A percentile compares a stretch with the other conserved stretches of the same genome.
Conservation (phyloP, 2,888 invertebrate genomes). For the Heterodera filipjevi region DNA sequence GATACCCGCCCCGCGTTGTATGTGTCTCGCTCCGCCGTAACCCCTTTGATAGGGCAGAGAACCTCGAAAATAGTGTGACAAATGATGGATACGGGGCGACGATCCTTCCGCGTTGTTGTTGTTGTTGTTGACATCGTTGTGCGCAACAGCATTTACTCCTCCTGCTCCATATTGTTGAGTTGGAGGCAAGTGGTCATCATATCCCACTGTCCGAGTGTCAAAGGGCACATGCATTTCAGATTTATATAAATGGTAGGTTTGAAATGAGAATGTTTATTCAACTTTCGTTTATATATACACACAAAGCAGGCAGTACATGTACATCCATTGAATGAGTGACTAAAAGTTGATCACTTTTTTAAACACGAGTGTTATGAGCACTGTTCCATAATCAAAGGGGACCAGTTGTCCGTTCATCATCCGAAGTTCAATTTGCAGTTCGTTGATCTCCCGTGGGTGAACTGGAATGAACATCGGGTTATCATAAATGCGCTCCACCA, state of each 20-base stretch:
- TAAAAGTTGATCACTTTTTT: not conserved
- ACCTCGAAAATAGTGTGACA: not conserved
- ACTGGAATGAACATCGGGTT: conserved; percentile 21
- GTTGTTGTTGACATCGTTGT: no score
- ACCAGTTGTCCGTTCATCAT: not conserved
- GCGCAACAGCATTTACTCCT: not conserved
- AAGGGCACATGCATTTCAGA: not conserved
- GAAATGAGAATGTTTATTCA: no score
- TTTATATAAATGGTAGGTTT: no score
- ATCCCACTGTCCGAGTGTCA: not conserved
- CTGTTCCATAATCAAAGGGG: not conserved
- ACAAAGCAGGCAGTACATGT: no score
- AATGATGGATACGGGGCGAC: no score
- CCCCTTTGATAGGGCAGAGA: not conserved
- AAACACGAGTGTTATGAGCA: not conserved
- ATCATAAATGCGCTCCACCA: conserved; percentile 20
- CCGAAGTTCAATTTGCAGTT: not conserved
- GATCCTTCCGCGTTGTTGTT: no score
- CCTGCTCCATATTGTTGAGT: not conserved
- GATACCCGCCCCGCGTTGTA: conserved; percentile 15
- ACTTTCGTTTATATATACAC: no score
- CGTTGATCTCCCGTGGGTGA: conserved; percentile 2
- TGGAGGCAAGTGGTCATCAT: not conserved
- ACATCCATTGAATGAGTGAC: not conserved
- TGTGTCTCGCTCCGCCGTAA: not conserved